Evolutionary conservation across 2,113 vertebrate species (phyloP).

Genomic region (Caranx ignobilis): DNA sequence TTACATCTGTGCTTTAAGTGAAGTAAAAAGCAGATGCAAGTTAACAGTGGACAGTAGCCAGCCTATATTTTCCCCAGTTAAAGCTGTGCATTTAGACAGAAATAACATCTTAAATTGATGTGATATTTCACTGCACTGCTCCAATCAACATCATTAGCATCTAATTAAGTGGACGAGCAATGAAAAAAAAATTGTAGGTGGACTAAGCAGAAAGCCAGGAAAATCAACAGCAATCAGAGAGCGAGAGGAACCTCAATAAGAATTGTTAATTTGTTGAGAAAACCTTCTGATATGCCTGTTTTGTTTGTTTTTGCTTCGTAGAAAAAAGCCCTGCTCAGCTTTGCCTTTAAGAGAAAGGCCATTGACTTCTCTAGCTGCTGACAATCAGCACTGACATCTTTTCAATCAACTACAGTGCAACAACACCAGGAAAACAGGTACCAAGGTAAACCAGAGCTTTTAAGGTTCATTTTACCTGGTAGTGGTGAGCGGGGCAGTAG

Average conservation of each 20-base stretch:
- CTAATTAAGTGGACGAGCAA: constrained; percentile 23
- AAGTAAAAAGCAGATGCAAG: not conserved
- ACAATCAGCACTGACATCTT: not conserved
- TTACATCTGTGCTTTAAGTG: not conserved
- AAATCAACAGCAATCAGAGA: constrained; percentile 12
- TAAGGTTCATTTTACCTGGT: constrained; percentile 48
- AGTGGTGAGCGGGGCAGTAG: constrained; percentile 21
- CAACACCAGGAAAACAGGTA: not conserved
- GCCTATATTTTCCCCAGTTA: not conserved
- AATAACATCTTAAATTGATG: constrained; percentile 34
- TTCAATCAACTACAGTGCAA: not conserved
- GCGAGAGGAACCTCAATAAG: not conserved
- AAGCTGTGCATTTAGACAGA: constrained; percentile 6
- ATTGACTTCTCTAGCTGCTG: not conserved
- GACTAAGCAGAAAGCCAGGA: constrained; percentile 7
- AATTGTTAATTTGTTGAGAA: not conserved
- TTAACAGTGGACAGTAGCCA: not conserved
- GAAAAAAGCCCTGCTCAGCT: not conserved
- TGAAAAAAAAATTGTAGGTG: constrained; percentile 18
- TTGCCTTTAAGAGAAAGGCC: not conserved
- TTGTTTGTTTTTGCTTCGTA: not conserved
- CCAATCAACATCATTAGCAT: constrained; percentile 7
- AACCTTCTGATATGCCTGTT: not conserved
- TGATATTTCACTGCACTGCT: constrained; percentile 49
- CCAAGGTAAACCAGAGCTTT: not conserved